These are phyloP conservation scores for Ichneumon xanthorius DNA, from an alignment of 2,888 invertebrate genomes.

Conservation along the genomic window DNA sequence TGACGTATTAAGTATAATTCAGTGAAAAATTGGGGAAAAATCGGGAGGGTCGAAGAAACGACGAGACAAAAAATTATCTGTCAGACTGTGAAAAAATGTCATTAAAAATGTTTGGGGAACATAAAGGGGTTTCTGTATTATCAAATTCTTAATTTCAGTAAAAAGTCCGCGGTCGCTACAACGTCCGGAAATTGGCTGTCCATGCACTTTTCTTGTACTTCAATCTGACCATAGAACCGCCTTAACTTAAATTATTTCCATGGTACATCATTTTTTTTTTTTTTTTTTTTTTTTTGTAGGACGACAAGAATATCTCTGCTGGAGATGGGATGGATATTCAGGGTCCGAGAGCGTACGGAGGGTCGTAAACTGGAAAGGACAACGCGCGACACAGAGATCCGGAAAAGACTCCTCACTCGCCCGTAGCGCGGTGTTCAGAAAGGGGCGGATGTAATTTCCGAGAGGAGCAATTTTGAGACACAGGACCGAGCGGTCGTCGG, in stretches of 20 bases:
- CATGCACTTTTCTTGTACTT: not conserved
- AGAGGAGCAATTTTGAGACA: conserved; percentile 66
- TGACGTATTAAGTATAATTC: not conserved
- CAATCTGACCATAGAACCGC: not conserved
- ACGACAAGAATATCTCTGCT: conserved; percentile 28
- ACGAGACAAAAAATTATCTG: too few species aligned
- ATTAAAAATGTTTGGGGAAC: not conserved
- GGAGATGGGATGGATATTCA: conserved; percentile 8
- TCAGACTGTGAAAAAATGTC: not conserved
- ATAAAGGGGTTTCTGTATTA: not conserved
- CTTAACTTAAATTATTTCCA: not conserved
- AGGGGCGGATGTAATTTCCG: conserved; percentile 71
- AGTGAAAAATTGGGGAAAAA: not conserved
- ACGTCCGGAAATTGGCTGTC: not conserved
- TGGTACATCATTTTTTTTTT: not conserved
- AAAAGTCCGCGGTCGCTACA: not conserved
- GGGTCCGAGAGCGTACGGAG: conserved; percentile 45
- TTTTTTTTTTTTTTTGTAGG: not conserved
- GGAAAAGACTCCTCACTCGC: conserved; percentile 44
- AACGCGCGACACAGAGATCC: conserved; percentile 47
- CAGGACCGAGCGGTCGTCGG: conserved; percentile 41
- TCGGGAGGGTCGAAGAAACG: not conserved
- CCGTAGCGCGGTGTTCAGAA: conserved; percentile 32
- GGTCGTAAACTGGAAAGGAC: conserved; percentile 57
- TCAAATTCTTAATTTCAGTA: not conserved